Conservation (phyloP, 2,113 vertebrate species). For the Phaetusa simplex region DNA sequence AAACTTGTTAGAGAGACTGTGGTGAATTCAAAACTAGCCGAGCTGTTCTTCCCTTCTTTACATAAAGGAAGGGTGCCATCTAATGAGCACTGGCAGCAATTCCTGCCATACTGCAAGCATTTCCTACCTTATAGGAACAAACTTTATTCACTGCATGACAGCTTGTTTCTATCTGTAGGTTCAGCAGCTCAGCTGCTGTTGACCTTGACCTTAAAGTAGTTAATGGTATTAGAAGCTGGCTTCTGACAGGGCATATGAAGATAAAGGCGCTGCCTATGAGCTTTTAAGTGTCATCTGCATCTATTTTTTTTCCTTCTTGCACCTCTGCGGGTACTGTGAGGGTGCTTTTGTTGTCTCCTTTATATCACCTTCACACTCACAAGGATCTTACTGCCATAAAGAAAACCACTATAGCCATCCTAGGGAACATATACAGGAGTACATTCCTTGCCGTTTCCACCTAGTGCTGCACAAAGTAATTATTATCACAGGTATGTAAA, state of each 20-base stretch:
- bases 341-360: neutral
- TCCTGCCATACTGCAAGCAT: neutral
- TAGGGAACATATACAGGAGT: neutral
- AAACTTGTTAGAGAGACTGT: neutral
- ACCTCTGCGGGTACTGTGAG: neutral
- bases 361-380: neutral
- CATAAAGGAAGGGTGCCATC: constrained; percentile 33
- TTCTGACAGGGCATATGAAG: neutral
- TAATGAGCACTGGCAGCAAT: constrained; percentile 38
- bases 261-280: neutral
- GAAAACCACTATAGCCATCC: neutral
- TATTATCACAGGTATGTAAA: neutral
- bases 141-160: neutral
- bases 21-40: neutral
- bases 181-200: neutral
- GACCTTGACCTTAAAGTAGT: neutral
- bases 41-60: neutral
- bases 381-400: neutral
- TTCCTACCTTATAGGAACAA: neutral
- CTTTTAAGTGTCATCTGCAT: neutral
- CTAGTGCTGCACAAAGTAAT: neutral
- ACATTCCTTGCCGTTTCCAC: neutral
- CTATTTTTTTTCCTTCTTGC: neutral
- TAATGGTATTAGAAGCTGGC: neutral
- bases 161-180: neutral